Conservation (phyloP, 2,113 vertebrate species). For the Myrmophylax atrothorax region DNA sequence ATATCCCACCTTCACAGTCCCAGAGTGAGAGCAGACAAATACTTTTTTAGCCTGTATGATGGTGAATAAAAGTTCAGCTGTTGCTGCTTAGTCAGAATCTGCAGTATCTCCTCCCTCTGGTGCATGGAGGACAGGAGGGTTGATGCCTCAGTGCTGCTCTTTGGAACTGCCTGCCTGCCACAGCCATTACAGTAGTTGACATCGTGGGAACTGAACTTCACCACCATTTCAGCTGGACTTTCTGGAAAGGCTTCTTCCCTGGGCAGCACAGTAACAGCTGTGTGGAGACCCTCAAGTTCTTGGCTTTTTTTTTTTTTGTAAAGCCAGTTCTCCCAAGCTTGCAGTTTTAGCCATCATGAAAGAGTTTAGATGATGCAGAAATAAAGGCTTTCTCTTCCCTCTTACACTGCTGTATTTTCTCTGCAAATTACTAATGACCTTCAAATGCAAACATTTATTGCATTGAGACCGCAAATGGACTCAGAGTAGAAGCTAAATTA, state of each 20-base stretch:
- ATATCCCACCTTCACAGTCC: not conserved
- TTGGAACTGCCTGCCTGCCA: not conserved
- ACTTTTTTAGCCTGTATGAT: not conserved
- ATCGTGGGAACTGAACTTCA: not conserved
- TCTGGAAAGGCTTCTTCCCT: not conserved
- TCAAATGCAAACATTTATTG: not conserved
- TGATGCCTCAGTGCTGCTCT: not conserved
- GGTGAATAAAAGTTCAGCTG: not conserved
- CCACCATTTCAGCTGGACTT: not conserved
- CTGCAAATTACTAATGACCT: not conserved
- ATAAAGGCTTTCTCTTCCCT: not conserved
- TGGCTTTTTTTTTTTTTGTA: not conserved
- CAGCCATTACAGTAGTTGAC: not conserved
- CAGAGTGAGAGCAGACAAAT: not conserved
- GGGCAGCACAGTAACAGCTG: not conserved
- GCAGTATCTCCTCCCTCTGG: not conserved
- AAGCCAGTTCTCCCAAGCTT: not conserved
- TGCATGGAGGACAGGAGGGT: not conserved
- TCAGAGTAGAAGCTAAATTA: not conserved
- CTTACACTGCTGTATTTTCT: accelerated
- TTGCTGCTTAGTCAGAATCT: not conserved
- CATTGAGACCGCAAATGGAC: not conserved
- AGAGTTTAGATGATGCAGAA: not conserved
- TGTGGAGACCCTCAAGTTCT: not conserved
- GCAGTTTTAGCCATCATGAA: not conserved